Percentiles rank a stretch among this genome's conserved stretches.
Conservation (phyloP, 2,888 invertebrate species). For the Agrotis ipsilon region DNA sequence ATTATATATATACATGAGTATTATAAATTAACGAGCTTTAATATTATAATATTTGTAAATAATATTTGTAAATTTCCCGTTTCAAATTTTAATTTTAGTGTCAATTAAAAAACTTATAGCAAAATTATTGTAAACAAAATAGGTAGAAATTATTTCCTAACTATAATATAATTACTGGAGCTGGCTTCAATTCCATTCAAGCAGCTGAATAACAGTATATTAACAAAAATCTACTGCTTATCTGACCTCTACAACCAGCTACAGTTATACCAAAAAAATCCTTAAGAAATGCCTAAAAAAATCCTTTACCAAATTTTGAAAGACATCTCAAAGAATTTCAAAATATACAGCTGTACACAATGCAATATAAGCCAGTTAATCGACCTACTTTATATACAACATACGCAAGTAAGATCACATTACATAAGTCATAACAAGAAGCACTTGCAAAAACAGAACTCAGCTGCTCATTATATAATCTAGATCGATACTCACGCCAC, state of each 20-base stretch:
- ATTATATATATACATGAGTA: too few relatives aligned
- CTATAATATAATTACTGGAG: too few relatives aligned
- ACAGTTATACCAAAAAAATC: neutral
- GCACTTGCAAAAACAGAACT: slow-evolving; percentile 30
- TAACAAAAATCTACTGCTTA: neutral
- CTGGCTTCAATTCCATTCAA: too few relatives aligned
- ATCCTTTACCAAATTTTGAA: too few relatives aligned
- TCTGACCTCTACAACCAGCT: neutral
- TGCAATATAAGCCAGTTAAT: slow-evolving; percentile 23
- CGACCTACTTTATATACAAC: slow-evolving; percentile 25
- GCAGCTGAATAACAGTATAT: neutral
- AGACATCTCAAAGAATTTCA: slow-evolving; percentile 1
- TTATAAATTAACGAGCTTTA: too few relatives aligned
- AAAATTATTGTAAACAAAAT: neutral
- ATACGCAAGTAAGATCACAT: slow-evolving; percentile 32
- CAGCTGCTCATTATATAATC: slow-evolving; percentile 39
- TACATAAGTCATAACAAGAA: slow-evolving; percentile 31
- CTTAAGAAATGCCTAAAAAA: too few relatives aligned
- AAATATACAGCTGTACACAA: slow-evolving; percentile 11
- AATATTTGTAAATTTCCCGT: too few relatives aligned
- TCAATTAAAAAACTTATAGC: too few relatives aligned
- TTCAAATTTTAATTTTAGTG: too few relatives aligned
- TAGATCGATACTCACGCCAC: slow-evolving; percentile 27
- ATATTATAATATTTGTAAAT: too few relatives aligned
- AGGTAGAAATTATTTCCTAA: neutral